These are phyloP conservation scores for Epinephelus fuscoguttatus DNA, from an alignment of 2,113 vertebrate genomes.

Conservation along the genomic window DNA sequence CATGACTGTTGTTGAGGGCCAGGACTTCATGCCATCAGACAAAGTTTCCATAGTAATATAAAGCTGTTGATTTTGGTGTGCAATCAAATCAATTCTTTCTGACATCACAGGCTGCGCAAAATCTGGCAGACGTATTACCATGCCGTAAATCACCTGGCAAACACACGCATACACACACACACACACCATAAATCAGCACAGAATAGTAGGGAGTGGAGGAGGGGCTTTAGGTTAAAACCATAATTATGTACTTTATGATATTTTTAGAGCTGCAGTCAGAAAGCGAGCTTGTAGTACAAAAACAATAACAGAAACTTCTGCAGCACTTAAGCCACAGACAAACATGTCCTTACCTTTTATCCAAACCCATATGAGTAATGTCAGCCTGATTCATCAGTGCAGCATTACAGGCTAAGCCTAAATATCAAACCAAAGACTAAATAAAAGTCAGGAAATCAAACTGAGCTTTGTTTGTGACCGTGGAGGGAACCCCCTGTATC, in stretches of 20 bases:
- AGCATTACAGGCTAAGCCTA: conserved; percentile 15
- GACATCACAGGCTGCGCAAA: conserved; percentile 24
- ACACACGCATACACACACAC: conserved; percentile 17
- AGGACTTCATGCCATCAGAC: background rate
- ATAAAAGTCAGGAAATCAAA: conserved; percentile 51
- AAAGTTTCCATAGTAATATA: conserved; percentile 25
- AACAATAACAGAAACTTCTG: conserved; percentile 70
- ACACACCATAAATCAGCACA: conserved; percentile 47
- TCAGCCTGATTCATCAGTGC: conserved; percentile 51
- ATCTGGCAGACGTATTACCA: conserved; percentile 19
- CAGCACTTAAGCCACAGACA: conserved; percentile 56
- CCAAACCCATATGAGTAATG: conserved; percentile 53
- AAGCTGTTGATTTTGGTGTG: conserved; percentile 11
- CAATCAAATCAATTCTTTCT: no score
- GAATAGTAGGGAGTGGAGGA: conserved; percentile 53
- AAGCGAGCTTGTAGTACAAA: conserved; percentile 43
- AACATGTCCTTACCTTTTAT: conserved; percentile 50
- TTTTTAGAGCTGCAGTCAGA: conserved; percentile 75
- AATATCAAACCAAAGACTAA: conserved; percentile 33
- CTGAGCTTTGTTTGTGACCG: conserved; percentile 40
- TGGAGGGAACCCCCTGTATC: conserved; percentile 69
- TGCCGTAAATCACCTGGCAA: conserved; percentile 39
- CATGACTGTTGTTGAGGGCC: conserved; percentile 24
- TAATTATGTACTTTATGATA: conserved; percentile 76
- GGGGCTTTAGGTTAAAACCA: conserved; percentile 66